Evolutionary conservation across 1,140 invertebrate genomes (phyloP).

Genomic region (Panonychus citri): DNA sequence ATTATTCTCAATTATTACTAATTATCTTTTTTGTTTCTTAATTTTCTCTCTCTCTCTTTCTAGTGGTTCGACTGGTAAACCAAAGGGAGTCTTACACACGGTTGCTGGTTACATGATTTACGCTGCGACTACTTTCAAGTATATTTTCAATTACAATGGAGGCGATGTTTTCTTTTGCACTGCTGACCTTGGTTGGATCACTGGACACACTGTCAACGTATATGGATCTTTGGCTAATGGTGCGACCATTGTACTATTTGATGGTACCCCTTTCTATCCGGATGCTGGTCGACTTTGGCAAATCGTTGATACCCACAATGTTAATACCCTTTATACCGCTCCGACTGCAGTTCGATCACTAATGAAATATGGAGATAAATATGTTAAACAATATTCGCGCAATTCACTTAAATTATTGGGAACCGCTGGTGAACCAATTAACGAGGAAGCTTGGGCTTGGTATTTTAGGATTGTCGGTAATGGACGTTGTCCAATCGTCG

Average conservation of each 20-base stretch:
- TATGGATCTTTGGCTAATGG: slow-evolving; percentile 82
- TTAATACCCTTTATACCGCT: slow-evolving; percentile 90
- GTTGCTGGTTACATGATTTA: slow-evolving; percentile 81
- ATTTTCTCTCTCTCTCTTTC: too few relatives aligned
- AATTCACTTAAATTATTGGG: slow-evolving; percentile 52
- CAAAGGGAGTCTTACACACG: slow-evolving; percentile 87
- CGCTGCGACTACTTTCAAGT: slow-evolving; percentile 66
- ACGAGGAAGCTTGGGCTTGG: slow-evolving; percentile 94
- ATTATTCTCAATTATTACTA: too few relatives aligned
- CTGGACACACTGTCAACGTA: slow-evolving; percentile 82
- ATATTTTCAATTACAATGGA: slow-evolving; percentile 79
- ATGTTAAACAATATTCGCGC: slow-evolving; percentile 27
- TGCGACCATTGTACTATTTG: slow-evolving; percentile 64
- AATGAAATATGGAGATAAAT: slow-evolving; percentile 52
- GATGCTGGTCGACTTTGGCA: slow-evolving; percentile 58
- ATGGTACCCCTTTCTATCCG: slow-evolving; percentile 78
- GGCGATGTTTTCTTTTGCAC: slow-evolving; percentile 90
- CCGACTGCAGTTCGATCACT: slow-evolving; percentile 87
- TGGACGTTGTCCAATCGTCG: slow-evolving; percentile 49
- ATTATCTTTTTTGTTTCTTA: too few relatives aligned
- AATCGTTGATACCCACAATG: slow-evolving; percentile 77
- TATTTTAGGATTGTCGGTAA: slow-evolving; percentile 65
- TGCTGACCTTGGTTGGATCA: slow-evolving; percentile 99
- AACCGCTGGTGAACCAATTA: slow-evolving; percentile 90
- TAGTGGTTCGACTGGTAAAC: slow-evolving; percentile 86